Percentiles rank a stretch among this genome's conserved stretches.
These are phyloP conservation scores for Drosophila dives DNA, from an alignment of 2,888 invertebrate species.

Conservation along the genomic window DNA sequence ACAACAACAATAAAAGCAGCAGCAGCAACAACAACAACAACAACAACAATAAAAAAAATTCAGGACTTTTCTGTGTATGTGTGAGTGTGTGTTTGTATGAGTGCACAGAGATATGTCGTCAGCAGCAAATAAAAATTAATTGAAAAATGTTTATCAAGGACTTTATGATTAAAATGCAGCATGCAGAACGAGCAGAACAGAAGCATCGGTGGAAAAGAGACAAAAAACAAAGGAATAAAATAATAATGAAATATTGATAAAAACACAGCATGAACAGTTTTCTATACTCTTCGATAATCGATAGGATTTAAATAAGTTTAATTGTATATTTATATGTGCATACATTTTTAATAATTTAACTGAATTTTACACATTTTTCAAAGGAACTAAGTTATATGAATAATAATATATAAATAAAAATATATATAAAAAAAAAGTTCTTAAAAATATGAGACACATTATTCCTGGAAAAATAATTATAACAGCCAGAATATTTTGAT, in stretches of 20 bases:
- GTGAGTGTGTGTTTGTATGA: slow-evolving; percentile 7
- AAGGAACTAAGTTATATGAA: no score
- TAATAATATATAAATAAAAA: no score
- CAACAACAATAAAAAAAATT: slow-evolving; percentile 17
- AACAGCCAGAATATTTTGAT: not conserved
- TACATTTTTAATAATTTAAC: no score
- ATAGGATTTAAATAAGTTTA: no score
- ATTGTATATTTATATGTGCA: no score
- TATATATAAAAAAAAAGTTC: no score
- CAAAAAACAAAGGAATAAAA: slow-evolving; percentile 9
- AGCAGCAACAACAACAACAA: slow-evolving; percentile 19
- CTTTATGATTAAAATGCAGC: slow-evolving; percentile 70
- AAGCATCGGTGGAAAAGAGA: slow-evolving; percentile 13
- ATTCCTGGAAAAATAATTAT: not conserved
- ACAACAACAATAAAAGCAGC: slow-evolving; percentile 23
- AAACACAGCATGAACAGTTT: not conserved
- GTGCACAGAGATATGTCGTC: slow-evolving; percentile 72
- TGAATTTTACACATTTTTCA: no score
- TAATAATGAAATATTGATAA: not conserved
- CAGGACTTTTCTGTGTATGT: not conserved
- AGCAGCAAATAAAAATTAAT: slow-evolving; percentile 79
- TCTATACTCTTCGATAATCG: not conserved
- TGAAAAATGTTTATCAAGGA: slow-evolving; percentile 81
- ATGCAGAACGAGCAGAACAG: slow-evolving; percentile 19
- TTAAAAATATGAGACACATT: no score